Conservation (phyloP, 2,113 vertebrate genomes). For the Hippocampus comes region DNA sequence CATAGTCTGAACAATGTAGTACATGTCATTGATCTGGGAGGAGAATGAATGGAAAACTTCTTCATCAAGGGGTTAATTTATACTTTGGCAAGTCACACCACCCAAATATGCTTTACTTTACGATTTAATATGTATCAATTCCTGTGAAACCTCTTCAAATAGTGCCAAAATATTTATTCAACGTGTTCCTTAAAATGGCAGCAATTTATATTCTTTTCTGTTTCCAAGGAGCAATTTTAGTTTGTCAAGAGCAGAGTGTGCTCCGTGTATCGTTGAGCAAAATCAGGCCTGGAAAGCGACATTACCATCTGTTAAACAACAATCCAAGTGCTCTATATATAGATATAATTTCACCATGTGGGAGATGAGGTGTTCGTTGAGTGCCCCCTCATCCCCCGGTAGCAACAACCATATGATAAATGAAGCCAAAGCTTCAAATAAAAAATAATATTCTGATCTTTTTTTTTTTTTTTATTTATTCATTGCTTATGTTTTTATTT, state of each 20-base stretch:
- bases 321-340: slow-evolving; percentile 15
- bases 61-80: too few species aligned
- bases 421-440: slow-evolving; percentile 4
- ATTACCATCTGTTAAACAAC: slow-evolving; percentile 44
- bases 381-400: neutral
- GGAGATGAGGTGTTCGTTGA: slow-evolving; percentile 8
- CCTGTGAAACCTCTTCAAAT: neutral
- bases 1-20: too few species aligned
- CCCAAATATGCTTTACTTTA: too few species aligned
- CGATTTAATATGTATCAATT: too few species aligned
- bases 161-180: neutral
- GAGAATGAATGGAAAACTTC: too few species aligned
- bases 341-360: slow-evolving; percentile 18
- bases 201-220: neutral
- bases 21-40: too few species aligned
- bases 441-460: neutral
- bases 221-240: neutral
- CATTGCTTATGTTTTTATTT: neutral
- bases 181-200: neutral
- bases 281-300: slow-evolving; percentile 44
- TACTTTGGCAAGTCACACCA: too few species aligned
- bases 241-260: neutral
- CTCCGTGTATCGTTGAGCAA: neutral
- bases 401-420: neutral
- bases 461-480: neutral